Evolutionary conservation across 92 coral and sea anemone genomes (phyloP).

Genomic region (Phenganax stokvisi): DNA sequence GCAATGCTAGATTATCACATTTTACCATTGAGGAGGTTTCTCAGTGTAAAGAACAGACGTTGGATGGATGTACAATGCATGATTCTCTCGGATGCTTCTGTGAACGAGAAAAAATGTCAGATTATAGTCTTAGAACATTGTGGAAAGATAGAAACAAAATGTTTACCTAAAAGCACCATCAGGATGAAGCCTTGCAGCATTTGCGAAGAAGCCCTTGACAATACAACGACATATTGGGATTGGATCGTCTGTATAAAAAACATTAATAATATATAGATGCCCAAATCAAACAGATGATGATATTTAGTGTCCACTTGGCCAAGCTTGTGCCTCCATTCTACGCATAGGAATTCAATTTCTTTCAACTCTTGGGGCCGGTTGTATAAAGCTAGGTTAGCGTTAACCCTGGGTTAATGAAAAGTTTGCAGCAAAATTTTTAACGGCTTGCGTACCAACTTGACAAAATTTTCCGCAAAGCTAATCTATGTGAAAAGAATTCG

Average conservation of each 20-base stretch:
- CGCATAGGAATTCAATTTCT: too few relatives aligned
- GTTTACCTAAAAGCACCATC: constrained; percentile 69
- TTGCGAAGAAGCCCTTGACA: constrained; percentile 86
- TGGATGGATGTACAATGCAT: constrained; percentile 77
- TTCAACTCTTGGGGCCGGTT: too few relatives aligned
- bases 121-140: not conserved
- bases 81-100: constrained; percentile 87
- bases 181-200: constrained; percentile 89
- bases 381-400: too few relatives aligned
- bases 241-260: constrained; percentile 51
- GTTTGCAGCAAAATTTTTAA: too few relatives aligned
- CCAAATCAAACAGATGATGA: not conserved
- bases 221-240: constrained; percentile 80
- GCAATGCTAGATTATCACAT: not conserved
- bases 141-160: too few relatives aligned
- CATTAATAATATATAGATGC: not conserved
- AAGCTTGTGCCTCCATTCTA: not conserved
- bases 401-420: too few relatives aligned
- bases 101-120: not conserved
- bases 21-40: constrained; percentile 87
- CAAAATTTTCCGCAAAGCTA: too few relatives aligned
- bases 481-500: too few relatives aligned
- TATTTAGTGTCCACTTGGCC: not conserved
- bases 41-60: constrained; percentile 90
- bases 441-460: too few relatives aligned